Evolutionary conservation across 2,888 invertebrate genomes (phyloP), one percentile per base, ranked within the genome.

Genomic region (Orthosia gothica): DNA sequence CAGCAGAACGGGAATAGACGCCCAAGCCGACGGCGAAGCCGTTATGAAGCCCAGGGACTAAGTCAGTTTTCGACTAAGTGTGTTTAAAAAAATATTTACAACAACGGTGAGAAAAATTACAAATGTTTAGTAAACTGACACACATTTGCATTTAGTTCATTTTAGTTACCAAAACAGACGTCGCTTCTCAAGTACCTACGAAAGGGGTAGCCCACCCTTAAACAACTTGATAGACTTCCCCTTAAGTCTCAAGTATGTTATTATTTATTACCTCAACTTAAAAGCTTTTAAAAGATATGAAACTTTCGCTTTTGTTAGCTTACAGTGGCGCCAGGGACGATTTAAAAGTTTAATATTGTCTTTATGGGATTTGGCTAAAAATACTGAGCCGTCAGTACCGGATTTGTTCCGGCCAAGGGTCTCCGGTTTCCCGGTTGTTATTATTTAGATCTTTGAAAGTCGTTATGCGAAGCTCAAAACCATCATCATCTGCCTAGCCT

Each of bases 181-280:
- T 55, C 45, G 13, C 23, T 2, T 3, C 58, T 82, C 32, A 32
- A 79, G 72, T 12, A 20, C 23, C 5, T 20, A 50, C 12, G 3
- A 50, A 79, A 63, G 66, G 83, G 73, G 68, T 83, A 62, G 50
- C 23, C 32, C 32, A 47, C 79, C 82, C 82, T 55, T 47, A 82
- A 75, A 23, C 2, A 52, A 57, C 50, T 61, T 15, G 52, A 59
- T 59, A 59, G 32, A 62, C 57, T 45, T 23, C 55, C 79, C 74
- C 61, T 73, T 52, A 64, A 67, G 4, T 54, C 62, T 86, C 85
- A 82, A 86, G 86, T 76, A 74, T 74, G 76, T 73, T 78, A 76
- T 86, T 84, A 86, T 86, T 86, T 86, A 86, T 86, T 74, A 74
- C 77, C 26, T 47, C 5, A 57, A 74, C 73, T 86, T 77, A 76